Base-by-base conservation (phyloP, 2,113 vertebrate species). In the Colistium nudipinnis region DNA sequence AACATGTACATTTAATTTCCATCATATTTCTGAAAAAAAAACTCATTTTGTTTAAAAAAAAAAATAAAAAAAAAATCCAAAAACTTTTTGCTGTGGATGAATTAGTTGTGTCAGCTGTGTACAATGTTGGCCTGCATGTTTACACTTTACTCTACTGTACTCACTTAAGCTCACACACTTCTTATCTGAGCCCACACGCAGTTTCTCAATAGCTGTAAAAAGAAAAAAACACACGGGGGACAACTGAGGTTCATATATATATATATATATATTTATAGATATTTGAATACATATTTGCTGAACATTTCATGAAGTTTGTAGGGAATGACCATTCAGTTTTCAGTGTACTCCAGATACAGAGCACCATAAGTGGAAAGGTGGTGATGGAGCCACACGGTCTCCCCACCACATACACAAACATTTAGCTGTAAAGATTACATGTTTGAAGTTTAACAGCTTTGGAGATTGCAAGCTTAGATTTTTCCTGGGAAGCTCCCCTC, bases 401-500 rank as follows among this genome's bases (percentile, higher is more conserved):
- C 56, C 59, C 41, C 30, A 65, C 72, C 80, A 59, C 67, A 56
- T n/a, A 22, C 8, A 81, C 62, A 85, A 66, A 86, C 59, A 22
- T 81, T 71, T 36, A 52, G 68, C 52, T 62, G 53, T 39, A 24
- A 48, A 35, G 24, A 57, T 48, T 19, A 63, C 20, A 63, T 71
- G 55, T 38, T 35, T 54, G 39, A 35, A 80, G 54, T 31, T 38
- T 7, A 13, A 57, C 52, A 1, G 57, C 63, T 70, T 60, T 61
- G 20, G 48, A 64, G 49, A 24, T n/a, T 47, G 30, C 16, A 55
- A 28, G 6, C 41, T 93, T 80, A 96, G 85, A 96, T 94, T 86
- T 95, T 96, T 39, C 95, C 95, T 4, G 94, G 88, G 61, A 96
- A 95, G 0, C 56, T 94, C 20, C 94, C 95, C 0, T 93, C 92